Conservation (phyloP, 2,113 vertebrate genomes). For the Alethe castanea region DNA sequence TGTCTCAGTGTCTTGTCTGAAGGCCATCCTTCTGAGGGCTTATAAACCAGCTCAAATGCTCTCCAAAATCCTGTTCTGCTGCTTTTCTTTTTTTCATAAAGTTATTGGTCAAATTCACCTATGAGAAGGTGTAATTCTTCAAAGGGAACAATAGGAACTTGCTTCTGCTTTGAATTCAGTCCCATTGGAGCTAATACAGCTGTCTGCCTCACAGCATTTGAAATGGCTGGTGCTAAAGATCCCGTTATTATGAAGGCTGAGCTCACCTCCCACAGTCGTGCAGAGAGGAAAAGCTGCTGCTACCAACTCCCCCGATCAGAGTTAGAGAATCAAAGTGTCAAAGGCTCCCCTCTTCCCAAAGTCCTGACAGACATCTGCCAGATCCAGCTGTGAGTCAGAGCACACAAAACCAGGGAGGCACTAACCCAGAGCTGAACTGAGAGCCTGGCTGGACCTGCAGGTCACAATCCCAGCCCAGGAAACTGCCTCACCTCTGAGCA, state of each 20-base stretch:
- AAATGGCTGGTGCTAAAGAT: background rate
- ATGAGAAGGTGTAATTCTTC: conserved; percentile 2
- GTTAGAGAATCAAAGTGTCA: background rate
- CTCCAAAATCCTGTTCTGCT: background rate
- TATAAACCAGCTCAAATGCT: conserved; percentile 10
- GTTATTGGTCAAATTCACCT: conserved; percentile 11
- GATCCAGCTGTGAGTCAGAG: background rate
- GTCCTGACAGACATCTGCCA: background rate
- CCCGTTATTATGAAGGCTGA: background rate
- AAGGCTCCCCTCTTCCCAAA: background rate
- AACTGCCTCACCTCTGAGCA: background rate
- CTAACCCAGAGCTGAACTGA: background rate
- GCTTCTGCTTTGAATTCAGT: background rate
- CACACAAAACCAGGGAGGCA: background rate
- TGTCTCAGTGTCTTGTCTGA: background rate
- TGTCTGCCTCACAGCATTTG: background rate
- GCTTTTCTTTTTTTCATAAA: background rate
- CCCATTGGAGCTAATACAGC: background rate
- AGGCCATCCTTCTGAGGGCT: background rate
- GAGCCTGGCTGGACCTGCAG: background rate
- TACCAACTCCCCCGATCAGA: background rate
- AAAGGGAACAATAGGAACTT: background rate
- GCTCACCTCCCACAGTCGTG: background rate
- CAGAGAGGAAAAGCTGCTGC: background rate
- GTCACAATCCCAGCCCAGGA: background rate